These are phyloP conservation scores for Thrips palmi DNA, from an alignment of 1,140 invertebrate genomes.

Conservation along the genomic window DNA sequence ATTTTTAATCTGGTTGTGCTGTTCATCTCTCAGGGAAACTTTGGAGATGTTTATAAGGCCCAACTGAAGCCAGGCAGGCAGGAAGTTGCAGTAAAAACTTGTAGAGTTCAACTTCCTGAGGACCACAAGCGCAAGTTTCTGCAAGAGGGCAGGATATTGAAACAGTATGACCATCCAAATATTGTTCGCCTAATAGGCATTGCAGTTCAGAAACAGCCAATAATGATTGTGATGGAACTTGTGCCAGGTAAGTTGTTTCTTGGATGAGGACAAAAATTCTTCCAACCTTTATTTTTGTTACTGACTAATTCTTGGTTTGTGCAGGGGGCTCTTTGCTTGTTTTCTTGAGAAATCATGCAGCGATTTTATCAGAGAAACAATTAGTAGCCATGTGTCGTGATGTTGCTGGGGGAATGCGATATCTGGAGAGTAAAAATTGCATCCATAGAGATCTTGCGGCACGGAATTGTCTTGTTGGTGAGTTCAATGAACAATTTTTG, in stretches of 20 bases:
- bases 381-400: conserved; percentile 83
- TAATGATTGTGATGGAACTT: conserved; percentile 98
- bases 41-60: conserved; percentile 91
- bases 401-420: conserved; percentile 86
- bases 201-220: conserved; percentile 92
- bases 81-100: conserved; percentile 92
- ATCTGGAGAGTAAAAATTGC: conserved; percentile 89
- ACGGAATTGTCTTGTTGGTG: conserved; percentile 80
- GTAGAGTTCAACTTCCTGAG: conserved; percentile 78
- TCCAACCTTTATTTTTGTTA: no score
- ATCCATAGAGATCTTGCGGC: conserved; percentile 93
- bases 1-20: not conserved
- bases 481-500: conserved; percentile 16
- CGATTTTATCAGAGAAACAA: conserved; percentile 44
- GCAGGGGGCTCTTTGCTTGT: conserved; percentile 75
- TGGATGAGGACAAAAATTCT: conserved; percentile 7
- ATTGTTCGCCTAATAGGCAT: conserved; percentile 94
- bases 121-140: conserved; percentile 93
- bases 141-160: conserved; percentile 86
- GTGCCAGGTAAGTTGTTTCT: conserved; percentile 50
- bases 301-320: not conserved
- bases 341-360: conserved; percentile 63
- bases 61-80: conserved; percentile 59
- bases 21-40: conserved; percentile 60
- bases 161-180: conserved; percentile 94